Conservation (phyloP, 2,797 vertebrate species). For the Sebastes variabilis region DNA sequence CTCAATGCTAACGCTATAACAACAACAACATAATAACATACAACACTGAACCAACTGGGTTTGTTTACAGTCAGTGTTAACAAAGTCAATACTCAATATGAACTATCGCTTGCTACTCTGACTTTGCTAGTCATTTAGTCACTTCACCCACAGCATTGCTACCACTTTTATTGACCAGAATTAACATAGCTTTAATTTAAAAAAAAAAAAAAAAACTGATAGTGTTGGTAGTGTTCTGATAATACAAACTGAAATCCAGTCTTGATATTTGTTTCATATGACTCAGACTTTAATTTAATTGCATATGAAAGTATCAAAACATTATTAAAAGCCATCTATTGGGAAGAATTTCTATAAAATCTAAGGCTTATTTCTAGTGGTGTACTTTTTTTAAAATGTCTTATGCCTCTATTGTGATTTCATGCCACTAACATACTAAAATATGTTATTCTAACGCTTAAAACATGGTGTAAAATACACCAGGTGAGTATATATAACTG, state of each 20-base stretch:
- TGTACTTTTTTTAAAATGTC: neutral
- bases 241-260: neutral
- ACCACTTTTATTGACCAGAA: neutral
- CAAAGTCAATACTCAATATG: neutral
- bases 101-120: neutral
- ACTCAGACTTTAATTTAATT: neutral
- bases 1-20: neutral
- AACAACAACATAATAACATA: neutral
- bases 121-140: neutral
- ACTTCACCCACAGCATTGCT: neutral
- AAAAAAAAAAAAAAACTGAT: neutral
- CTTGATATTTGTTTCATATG: neutral
- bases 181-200: neutral
- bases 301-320: neutral
- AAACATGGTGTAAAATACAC: neutral
- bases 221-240: neutral
- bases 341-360: neutral
- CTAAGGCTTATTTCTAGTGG: neutral
- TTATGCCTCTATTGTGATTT: neutral
- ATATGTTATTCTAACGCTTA: neutral
- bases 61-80: neutral
- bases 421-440: neutral
- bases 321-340: neutral
- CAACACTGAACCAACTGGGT: neutral
- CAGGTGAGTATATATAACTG: neutral